Conservation (phyloP, 2,113 vertebrate genomes). For the Nanger granti region DNA sequence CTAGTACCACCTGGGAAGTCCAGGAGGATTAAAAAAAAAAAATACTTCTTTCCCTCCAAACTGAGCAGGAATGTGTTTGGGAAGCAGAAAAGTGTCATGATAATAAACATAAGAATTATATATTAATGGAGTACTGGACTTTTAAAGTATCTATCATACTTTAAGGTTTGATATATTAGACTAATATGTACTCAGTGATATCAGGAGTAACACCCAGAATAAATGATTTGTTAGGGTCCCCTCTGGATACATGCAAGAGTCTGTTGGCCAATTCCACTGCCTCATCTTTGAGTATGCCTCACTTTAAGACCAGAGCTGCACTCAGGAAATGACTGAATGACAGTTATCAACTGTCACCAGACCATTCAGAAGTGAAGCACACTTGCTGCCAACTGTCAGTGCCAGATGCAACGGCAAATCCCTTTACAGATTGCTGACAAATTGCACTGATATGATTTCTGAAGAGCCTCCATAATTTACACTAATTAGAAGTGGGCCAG, state of each 20-base stretch:
- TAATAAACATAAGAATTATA: background rate
- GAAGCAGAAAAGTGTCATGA: background rate
- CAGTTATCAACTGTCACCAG: conserved; percentile 45
- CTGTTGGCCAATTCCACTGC: background rate
- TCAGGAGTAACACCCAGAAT: background rate
- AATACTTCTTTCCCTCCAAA: background rate
- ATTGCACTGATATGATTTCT: conserved; percentile 30
- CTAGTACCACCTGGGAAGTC: background rate
- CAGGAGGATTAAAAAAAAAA: background rate
- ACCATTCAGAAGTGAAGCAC: conserved; percentile 40
- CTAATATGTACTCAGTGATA: background rate
- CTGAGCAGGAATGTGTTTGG: background rate
- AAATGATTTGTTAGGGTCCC: background rate
- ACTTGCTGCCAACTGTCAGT: conserved; percentile 48
- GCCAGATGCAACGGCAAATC: conserved; percentile 50
- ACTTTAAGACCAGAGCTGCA: background rate
- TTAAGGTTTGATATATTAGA: background rate
- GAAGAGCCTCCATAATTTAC: conserved; percentile 28
- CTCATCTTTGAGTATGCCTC: background rate
- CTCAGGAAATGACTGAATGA: conserved; percentile 23
- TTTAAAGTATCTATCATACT: background rate
- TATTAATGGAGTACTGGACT: background rate
- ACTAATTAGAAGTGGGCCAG: conserved; percentile 15
- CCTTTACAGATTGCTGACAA: conserved; percentile 47
- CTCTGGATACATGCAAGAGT: background rate